Evolutionary conservation across 2,797 vertebrate genomes (phyloP).

Genomic region (Nothura maculosa): DNA sequence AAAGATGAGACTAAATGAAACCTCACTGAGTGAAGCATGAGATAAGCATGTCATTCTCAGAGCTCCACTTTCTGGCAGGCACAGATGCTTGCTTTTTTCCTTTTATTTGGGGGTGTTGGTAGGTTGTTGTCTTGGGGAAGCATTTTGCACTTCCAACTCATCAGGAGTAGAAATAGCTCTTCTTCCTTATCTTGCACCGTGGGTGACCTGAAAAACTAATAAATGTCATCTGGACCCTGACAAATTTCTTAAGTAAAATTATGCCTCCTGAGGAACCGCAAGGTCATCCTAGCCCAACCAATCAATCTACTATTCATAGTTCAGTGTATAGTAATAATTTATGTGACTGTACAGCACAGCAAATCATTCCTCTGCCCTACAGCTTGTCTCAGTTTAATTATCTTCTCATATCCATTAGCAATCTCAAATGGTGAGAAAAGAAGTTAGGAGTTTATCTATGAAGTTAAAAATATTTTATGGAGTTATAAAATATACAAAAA

Average conservation of each 20-base stretch:
- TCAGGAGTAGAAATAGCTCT: background rate
- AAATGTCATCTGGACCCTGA: background rate
- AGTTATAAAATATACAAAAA: background rate
- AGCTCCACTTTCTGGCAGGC: background rate
- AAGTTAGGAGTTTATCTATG: background rate
- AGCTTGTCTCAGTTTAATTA: background rate
- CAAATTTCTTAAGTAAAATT: background rate
- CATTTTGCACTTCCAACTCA: background rate
- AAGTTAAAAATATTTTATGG: background rate
- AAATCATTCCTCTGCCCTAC: background rate
- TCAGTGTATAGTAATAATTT: background rate
- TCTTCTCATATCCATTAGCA: background rate
- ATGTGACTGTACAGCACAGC: background rate
- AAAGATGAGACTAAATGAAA: background rate
- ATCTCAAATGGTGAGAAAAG: background rate
- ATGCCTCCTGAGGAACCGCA: background rate
- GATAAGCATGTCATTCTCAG: background rate
- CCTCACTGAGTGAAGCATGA: background rate
- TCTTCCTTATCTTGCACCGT: background rate
- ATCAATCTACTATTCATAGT: background rate
- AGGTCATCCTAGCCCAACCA: background rate
- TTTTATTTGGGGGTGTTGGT: background rate
- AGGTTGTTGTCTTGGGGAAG: background rate
- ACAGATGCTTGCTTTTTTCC: background rate
- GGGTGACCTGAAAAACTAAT: background rate